Conservation (phyloP, 2,113 vertebrate genomes). For the Eurystomus gularis region DNA sequence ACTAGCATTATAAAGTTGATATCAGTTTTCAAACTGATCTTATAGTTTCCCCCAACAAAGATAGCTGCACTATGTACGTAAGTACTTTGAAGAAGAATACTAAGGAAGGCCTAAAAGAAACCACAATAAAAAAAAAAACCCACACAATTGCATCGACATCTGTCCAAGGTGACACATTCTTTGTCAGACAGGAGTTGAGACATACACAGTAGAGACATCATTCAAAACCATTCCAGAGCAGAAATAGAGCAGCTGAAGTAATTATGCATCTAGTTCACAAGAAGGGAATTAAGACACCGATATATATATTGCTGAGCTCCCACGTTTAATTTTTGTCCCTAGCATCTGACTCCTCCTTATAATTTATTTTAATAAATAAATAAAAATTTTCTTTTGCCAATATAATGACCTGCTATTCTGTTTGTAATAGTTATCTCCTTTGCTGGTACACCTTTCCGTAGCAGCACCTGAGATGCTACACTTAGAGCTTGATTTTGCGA, state of each 20-base stretch:
- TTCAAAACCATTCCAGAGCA: not conserved
- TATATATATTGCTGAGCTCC: not conserved
- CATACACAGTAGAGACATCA: not conserved
- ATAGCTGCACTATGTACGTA: not conserved
- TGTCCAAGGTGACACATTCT: not conserved
- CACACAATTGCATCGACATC: not conserved
- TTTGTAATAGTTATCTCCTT: not conserved
- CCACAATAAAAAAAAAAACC: not conserved
- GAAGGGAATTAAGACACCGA: not conserved
- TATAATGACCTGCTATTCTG: not conserved
- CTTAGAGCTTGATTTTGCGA: not conserved
- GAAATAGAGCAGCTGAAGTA: not conserved
- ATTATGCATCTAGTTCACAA: not conserved
- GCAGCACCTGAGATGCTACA: not conserved
- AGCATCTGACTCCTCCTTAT: not conserved
- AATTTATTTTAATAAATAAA: not conserved
- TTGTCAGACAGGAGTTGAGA: not conserved
- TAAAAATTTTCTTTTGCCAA: not conserved
- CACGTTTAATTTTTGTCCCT: not conserved
- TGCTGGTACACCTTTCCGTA: not conserved
- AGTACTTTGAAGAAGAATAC: not conserved
- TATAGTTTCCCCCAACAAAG: not conserved
- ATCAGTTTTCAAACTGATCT: slow-evolving; percentile 7
- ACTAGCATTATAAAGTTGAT: not conserved
- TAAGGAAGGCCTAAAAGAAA: not conserved